Evolutionary conservation across 2,888 invertebrate species (phyloP).

Genomic region (Tribolium freemani): DNA sequence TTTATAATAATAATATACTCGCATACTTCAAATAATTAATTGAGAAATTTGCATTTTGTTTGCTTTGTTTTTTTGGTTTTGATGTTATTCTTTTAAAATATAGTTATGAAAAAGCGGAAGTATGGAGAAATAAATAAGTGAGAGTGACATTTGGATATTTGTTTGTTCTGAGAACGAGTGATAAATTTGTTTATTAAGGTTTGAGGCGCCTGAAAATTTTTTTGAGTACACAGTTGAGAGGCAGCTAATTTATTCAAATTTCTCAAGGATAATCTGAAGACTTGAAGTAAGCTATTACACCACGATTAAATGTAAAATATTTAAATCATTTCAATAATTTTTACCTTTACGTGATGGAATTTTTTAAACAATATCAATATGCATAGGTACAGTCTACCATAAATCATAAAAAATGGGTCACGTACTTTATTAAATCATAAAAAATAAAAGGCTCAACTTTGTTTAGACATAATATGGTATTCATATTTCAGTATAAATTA

Average conservation of each 20-base stretch:
- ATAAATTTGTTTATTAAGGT: slow-evolving; percentile 11
- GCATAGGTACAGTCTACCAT: no score
- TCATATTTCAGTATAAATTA: no score
- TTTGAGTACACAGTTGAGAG: background rate
- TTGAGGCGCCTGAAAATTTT: background rate
- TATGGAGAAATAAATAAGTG: slow-evolving; percentile 11
- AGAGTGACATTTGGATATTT: background rate
- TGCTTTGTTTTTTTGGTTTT: background rate
- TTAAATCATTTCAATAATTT: background rate
- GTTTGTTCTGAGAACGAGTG: background rate
- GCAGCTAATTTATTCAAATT: background rate
- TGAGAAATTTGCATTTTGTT: slow-evolving; percentile 13
- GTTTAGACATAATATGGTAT: no score
- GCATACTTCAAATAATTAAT: slow-evolving; percentile 1
- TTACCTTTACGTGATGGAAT: no score
- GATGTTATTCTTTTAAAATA: background rate
- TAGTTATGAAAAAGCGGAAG: slow-evolving; percentile 12
- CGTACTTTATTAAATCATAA: no score
- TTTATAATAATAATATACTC: background rate
- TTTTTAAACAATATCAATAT: no score
- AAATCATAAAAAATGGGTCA: no score
- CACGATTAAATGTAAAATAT: background rate
- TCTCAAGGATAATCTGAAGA: background rate
- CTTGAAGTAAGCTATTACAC: background rate
- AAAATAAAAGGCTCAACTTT: no score